Percentiles rank a stretch among this genome's conserved stretches.
Conservation (phyloP, 1,140 invertebrate genomes). For the Cardiocondyla obscurior region DNA sequence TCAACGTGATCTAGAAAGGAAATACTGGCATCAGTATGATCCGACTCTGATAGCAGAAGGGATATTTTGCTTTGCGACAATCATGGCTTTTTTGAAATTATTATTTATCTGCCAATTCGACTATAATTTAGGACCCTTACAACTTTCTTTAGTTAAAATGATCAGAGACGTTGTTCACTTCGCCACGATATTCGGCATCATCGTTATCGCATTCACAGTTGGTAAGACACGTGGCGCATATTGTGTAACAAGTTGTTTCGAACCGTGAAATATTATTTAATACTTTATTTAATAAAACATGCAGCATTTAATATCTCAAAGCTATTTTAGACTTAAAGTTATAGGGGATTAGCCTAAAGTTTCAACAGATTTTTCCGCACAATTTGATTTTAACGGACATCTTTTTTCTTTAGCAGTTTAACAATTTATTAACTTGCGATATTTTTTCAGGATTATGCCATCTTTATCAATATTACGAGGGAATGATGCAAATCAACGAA, state of each 20-base stretch:
- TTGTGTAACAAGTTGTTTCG: background rate
- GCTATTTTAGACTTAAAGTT: too few relatives aligned
- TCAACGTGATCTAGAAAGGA: constrained; percentile 84
- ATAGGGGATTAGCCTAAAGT: background rate
- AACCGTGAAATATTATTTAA: background rate
- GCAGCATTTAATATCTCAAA: background rate
- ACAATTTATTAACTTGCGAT: background rate
- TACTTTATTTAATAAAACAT: background rate
- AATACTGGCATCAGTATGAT: constrained; percentile 89
- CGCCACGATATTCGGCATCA: constrained; percentile 84
- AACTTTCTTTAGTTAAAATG: constrained; percentile 86
- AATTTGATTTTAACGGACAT: background rate
- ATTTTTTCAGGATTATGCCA: constrained; percentile 71
- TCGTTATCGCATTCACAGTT: constrained; percentile 84
- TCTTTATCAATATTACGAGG: constrained; percentile 86
- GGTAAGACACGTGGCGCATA: constrained; percentile 65
- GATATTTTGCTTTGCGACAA: constrained; percentile 89
- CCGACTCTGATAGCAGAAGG: constrained; percentile 89
- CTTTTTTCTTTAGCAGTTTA: background rate
- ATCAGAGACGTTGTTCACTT: constrained; percentile 85
- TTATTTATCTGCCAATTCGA: constrained; percentile 85
- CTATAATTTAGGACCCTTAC: constrained; percentile 85
- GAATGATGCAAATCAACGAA: constrained; percentile 85
- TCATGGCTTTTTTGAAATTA: constrained; percentile 87
- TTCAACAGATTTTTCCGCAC: background rate